A percentile compares a stretch with the other conserved stretches of the same genome.
Evolutionary conservation across 2,888 invertebrate genomes (phyloP).

Genomic region (Nomada goodeniana): DNA sequence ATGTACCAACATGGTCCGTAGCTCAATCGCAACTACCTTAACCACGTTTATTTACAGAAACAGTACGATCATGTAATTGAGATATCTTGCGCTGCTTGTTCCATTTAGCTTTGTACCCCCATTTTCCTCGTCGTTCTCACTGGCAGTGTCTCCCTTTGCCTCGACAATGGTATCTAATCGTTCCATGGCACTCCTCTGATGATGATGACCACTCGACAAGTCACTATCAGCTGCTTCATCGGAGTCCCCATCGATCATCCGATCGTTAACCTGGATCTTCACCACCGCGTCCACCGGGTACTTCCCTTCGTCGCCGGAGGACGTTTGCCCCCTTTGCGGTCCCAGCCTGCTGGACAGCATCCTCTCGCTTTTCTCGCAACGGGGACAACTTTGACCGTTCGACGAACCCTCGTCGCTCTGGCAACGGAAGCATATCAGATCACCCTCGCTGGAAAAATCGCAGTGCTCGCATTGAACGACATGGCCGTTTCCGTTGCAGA

Average conservation of each 20-base stretch:
- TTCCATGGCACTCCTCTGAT: slow-evolving; percentile 66
- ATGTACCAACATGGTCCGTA: slow-evolving; percentile 39
- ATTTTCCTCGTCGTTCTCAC: slow-evolving; percentile 76
- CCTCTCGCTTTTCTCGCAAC: slow-evolving; percentile 74
- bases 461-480: slow-evolving; percentile 75
- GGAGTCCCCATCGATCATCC: slow-evolving; percentile 77
- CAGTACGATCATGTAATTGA: slow-evolving; percentile 82
- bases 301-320: slow-evolving; percentile 75
- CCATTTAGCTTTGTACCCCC: slow-evolving; percentile 78
- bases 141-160: slow-evolving; percentile 77
- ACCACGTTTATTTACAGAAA: slow-evolving; percentile 77
- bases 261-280: slow-evolving; percentile 79
- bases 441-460: slow-evolving; percentile 76
- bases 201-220: slow-evolving; percentile 63
- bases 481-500: slow-evolving; percentile 61
- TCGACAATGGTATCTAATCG: slow-evolving; percentile 81
- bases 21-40: slow-evolving; percentile 55
- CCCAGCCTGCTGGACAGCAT: slow-evolving; percentile 56
- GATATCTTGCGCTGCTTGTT: slow-evolving; percentile 77
- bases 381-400: slow-evolving; percentile 70
- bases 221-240: slow-evolving; percentile 76
- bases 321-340: slow-evolving; percentile 54
- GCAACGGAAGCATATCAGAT: slow-evolving; percentile 82
- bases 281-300: slow-evolving; percentile 78
- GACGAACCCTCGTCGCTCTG: slow-evolving; percentile 76